A percentile compares a stretch with the other conserved stretches of the same genome.
Conservation (phyloP, 2,888 invertebrate genomes). For the Sphaerophoria taeniata region DNA sequence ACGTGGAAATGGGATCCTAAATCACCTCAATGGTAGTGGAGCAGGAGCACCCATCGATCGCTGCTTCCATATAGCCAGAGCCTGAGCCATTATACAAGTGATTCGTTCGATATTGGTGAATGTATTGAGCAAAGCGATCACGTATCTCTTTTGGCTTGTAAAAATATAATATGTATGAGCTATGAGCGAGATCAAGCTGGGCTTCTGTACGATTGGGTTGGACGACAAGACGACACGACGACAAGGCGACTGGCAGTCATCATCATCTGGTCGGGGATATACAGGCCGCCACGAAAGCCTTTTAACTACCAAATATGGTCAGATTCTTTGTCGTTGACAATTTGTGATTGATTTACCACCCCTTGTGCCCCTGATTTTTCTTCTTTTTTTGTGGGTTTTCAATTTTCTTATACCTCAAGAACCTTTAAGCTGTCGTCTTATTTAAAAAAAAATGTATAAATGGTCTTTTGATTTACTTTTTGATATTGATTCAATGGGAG, state of each 20-base stretch:
- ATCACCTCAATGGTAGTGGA: conserved; percentile 73
- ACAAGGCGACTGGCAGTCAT: neutral
- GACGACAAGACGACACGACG: conserved; percentile 1
- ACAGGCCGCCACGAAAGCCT: conserved; percentile 57
- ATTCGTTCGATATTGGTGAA: conserved; percentile 27
- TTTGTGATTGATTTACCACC: conserved; percentile 73
- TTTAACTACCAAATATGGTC: conserved; percentile 61
- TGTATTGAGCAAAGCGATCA: conserved; percentile 54
- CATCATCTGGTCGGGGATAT: neutral
- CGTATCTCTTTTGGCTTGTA: conserved; percentile 48
- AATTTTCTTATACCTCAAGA: no score
- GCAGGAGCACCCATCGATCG: conserved; percentile 55
- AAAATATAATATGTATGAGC: conserved; percentile 47
- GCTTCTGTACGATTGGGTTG: conserved; percentile 3
- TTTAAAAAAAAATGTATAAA: no score
- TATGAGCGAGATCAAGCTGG: conserved; percentile 49
- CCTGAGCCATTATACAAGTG: conserved; percentile 4
- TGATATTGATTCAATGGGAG: conserved; percentile 62
- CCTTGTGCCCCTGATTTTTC: conserved; percentile 49
- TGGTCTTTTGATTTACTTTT: conserved; percentile 41
- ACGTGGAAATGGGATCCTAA: conserved; percentile 73
- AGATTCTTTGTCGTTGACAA: conserved; percentile 70
- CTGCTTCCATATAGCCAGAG: neutral
- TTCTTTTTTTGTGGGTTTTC: conserved; percentile 18
- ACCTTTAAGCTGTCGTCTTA: no score